These are phyloP conservation scores for Cirrhinus molitorella DNA, from an alignment of 2,797 vertebrate genomes.

Conservation along the genomic window DNA sequence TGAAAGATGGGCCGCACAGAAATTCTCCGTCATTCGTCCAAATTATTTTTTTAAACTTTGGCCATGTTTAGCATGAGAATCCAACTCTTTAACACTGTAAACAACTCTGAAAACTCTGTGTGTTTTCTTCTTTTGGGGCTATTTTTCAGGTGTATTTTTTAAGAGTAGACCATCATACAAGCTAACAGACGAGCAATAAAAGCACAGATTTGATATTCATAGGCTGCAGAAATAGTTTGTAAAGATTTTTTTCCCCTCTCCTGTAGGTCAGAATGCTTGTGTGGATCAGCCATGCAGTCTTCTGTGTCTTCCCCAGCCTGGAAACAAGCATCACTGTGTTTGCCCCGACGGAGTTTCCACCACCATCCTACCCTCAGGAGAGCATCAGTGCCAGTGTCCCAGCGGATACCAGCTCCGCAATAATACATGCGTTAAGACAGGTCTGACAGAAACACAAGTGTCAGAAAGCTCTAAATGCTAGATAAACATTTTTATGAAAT, in stretches of 20 bases:
- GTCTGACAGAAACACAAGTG: constrained; percentile 71
- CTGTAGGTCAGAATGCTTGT: constrained; percentile 89
- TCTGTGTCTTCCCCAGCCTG: constrained; percentile 90
- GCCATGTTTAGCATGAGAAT: no score
- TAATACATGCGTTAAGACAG: constrained; percentile 86
- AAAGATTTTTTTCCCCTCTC: neutral
- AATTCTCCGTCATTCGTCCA: no score
- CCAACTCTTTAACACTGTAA: no score
- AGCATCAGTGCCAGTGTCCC: constrained; percentile 90
- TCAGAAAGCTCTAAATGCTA: neutral
- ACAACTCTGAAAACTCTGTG: no score
- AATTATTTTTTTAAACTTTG: no score
- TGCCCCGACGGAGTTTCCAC: constrained; percentile 89
- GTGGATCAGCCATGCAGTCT: constrained; percentile 88
- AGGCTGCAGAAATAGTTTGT: neutral
- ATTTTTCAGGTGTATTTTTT: neutral
- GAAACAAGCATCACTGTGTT: constrained; percentile 84
- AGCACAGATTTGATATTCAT: neutral
- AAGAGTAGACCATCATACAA: neutral
- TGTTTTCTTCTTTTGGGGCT: neutral
- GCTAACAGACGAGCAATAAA: neutral
- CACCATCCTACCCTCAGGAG: constrained; percentile 79
- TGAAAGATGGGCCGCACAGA: no score
- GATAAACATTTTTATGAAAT: neutral
- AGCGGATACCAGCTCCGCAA: constrained; percentile 84